Evolutionary conservation across 2,888 invertebrate genomes (phyloP), one percentile per base, ranked within the genome.

Genomic region (Thecocarcelia acutangulata): DNA sequence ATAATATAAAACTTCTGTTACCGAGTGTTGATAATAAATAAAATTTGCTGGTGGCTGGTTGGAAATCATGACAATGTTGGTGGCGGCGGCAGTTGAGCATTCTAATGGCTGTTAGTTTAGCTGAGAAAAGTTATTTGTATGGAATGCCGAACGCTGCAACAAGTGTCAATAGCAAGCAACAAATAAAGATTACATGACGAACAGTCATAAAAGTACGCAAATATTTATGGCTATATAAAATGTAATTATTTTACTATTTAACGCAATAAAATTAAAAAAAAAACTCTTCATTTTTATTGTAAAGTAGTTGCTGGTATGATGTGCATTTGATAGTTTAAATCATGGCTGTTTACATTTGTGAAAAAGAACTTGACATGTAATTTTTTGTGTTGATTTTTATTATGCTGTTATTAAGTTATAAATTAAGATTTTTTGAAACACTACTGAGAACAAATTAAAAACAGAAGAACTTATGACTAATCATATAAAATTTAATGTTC

Each of bases 151-250:
- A 64, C 42, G 64, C 63, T 70, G 50, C 56, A 69, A 69, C 76
- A 76, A 77, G 77, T 77, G 77, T 77, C 77, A 77, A 77, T 77
- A 77, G 40, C 56, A 77, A 56, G 48, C 21, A 77, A 56, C 77
- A 63, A 70, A 63, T 72, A 72, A 63, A 63, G 68, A 73, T 81
- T 77, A 81, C 77, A 81, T 77, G 81, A 77, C 81, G 73, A 81
- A 77, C 61, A 73, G 73, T 73, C 69, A 74, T 77, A 81, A 68
- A 80, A 46, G 46, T 58, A 56, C 37, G n/a, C 44, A 19, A 50
- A 69, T 77, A 40, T 64, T 54, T 77, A 64, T 72, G 72, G 52
- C 77, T 63, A 21, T 58, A 63, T 40, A 6, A 77, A 63, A 77
- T 69, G 73, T 46, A 81, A 81, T 77, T 73, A 81, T 58, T 58